phyloP scores from a whole-genome alignment of 2,797 vertebrate species.

The Danio kyathit region DNA sequence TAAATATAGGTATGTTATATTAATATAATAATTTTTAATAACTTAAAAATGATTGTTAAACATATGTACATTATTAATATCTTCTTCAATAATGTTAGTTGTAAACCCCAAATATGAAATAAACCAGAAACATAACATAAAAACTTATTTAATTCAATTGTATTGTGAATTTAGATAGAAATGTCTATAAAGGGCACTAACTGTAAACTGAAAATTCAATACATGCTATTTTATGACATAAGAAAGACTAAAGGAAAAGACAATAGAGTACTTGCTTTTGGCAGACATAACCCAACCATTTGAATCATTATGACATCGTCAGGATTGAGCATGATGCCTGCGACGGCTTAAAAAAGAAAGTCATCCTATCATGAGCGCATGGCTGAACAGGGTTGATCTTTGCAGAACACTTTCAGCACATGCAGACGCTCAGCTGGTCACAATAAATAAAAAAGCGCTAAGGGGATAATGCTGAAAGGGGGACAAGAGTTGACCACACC shows the following conservation, averaged over 20 bases:
- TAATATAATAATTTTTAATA: too few relatives aligned
- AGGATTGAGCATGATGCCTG: conserved; percentile 1
- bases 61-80: too few relatives aligned
- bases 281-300: conserved; percentile 9
- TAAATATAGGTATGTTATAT: too few relatives aligned
- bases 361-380: background rate
- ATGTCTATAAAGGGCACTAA: background rate
- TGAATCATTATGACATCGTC: conserved; percentile 13
- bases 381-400: conserved; percentile 20
- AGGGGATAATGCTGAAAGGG: background rate
- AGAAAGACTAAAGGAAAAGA: background rate
- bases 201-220: background rate
- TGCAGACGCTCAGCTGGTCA: background rate
- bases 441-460: background rate
- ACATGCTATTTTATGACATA: background rate
- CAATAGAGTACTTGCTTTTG: background rate
- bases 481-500: background rate
- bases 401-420: background rate
- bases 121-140: background rate
- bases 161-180: background rate
- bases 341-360: conserved; percentile 14
- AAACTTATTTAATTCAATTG: background rate
- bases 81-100: too few relatives aligned
- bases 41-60: too few relatives aligned
- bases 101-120: too few relatives aligned